Base-by-base conservation (phyloP, 2,113 vertebrate species). In the Pungitius pungitius region DNA sequence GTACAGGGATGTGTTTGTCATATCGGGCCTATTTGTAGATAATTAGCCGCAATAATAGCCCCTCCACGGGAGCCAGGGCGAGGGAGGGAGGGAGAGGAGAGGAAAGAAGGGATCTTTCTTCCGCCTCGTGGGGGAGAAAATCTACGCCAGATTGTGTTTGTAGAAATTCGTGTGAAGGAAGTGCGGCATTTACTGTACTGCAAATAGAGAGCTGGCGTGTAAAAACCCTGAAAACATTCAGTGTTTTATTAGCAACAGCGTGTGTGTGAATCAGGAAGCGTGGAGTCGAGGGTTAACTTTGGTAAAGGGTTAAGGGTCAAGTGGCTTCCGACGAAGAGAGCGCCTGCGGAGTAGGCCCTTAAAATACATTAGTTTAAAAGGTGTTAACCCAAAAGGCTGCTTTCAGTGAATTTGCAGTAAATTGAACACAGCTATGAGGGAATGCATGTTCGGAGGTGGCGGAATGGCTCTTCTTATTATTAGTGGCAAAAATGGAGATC, bases 1-100 rank as follows among this genome's bases (percentile, higher is more conserved):
- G 85, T 87, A 82, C 78, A 77, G 80, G 81, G 78, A 67, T 87
- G 81, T 88, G 90, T 88, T 93, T 91, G 90, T 90, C 90, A 90
- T 89, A 90, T 92, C 80, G 84, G 84, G 87, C 85, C 83, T 87
- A 92, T 94, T 91, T 91, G 93, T 92, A 89, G 87, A 90, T 93
- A 93, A 93, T 93, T 93, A 93, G 90, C 90, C 66, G 79, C 88
- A 92, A 93, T 94, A 90, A 93, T 89, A 88, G 86, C 83, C 87
- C 83, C 90, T 86, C 90, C 55, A 77, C 91, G 80, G 89, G 90
- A 85, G 90, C 75, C 82, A 72, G 76, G 73, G 55, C 42, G 81
- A 86, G 83, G 86, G 85, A 82, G 87, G 86, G 78, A 80, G 59
- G 68, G 76, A 78, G 62, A 54, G 72, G 77, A 80, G 80, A 78